Percentiles rank a stretch among this genome's conserved stretches.
Conservation (phyloP, 2,797 vertebrate genomes). For the Euphonia xanthogaster region DNA sequence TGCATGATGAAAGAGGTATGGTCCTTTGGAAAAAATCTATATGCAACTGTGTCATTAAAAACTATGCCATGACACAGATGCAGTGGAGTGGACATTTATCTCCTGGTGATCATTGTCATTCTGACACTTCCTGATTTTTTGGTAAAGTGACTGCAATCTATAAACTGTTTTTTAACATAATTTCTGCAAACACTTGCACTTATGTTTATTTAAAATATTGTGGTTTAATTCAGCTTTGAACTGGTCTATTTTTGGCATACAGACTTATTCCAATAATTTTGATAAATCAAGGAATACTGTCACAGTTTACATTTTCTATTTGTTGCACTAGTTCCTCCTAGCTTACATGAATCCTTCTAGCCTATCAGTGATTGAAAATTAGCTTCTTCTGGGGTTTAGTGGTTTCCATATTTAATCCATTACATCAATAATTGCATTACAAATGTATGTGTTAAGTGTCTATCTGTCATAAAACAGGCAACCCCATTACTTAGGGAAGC, state of each 20-base stretch:
- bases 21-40: not conserved
- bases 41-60: not conserved
- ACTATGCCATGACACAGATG: not conserved
- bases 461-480: conserved; percentile 3
- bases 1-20: not conserved
- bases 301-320: not conserved
- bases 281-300: not conserved
- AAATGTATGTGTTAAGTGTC: not conserved
- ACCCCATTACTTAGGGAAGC: conserved; percentile 2
- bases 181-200: not conserved
- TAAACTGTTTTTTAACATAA: not conserved
- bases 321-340: not conserved
- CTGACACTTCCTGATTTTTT: not conserved
- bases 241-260: not conserved
- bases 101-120: not conserved
- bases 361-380: not conserved
- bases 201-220: not conserved
- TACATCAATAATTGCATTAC: conserved; percentile 30
- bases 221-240: not conserved
- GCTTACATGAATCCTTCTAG: not conserved
- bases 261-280: not conserved
- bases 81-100: not conserved
- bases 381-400: not conserved
- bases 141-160: not conserved
- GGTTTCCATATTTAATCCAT: conserved; percentile 14